Base-by-base conservation (phyloP, 1,140 invertebrate species). In the Carposina sasakii region DNA sequence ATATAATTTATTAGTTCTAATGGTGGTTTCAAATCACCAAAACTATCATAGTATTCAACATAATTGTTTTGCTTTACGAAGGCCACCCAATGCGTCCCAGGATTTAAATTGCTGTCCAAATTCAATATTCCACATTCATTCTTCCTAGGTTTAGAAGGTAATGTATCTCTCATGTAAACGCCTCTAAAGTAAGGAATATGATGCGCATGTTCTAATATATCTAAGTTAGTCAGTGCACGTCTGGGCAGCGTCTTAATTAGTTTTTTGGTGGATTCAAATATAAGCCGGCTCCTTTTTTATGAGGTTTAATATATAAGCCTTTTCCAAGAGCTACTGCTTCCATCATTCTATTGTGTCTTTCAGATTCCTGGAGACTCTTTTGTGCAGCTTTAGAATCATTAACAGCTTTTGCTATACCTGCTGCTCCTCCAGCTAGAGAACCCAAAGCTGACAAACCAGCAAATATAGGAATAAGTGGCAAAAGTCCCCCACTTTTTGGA, bases 61-160 rank as follows among this genome's bases (percentile, higher is more conserved):
- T 58, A 51, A 20, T 60, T 54, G 26, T 50, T 44, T 26, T 47
- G 30, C 57, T 76, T 70, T 37, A 52, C 63, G 49, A 71, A 72
- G 23, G 67, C 66, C 60, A 73, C 67, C 71, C 71, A 76, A 63
- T 76, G 69, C 34, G 71, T 71, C 36, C 73, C 64, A 42, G 22
- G 6, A 48, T 62, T 62, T 17, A 57, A 42, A n/a, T 34, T 44
- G 39, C 37, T 36, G 58, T 78, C 70, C 47, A 71, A 60, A 57
- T 73, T 78, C 22, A 74, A 16, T 24, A 78, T 64, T n/a, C 52
- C 66, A 52, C 63, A 67, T 70, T 79, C 67, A 42, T 59, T 56
- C 42, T 22, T 43, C 31, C 19, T 36, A 26, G 63, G 31, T 39
- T 40, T 52, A 12, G 40, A 54, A 22, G 71, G 69, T 56, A 74